phyloP scores from a whole-genome alignment of 1,140 invertebrate genomes.

The Drosophila punjabiensis region DNA sequence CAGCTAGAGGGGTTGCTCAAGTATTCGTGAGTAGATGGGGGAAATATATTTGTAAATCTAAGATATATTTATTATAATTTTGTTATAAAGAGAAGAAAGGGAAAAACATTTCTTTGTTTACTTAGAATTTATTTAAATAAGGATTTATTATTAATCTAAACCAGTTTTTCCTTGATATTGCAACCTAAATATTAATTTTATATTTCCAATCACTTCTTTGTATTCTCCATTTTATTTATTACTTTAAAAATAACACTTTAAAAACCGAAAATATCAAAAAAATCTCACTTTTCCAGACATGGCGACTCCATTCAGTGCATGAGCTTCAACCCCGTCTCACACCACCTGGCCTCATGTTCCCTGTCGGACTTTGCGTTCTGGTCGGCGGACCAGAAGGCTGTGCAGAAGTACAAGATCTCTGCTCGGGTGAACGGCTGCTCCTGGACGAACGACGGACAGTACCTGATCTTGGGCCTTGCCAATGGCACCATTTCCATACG shows the following conservation, averaged over 20 bases:
- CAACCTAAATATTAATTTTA: too few relatives aligned
- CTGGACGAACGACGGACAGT: slow-evolving; percentile 98
- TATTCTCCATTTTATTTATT: too few relatives aligned
- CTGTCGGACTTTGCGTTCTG: slow-evolving; percentile 98
- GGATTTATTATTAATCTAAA: too few relatives aligned
- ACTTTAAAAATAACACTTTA: not conserved
- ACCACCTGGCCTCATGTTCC: slow-evolving; percentile 96
- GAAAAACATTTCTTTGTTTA: not conserved
- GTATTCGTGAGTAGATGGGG: slow-evolving; percentile 93
- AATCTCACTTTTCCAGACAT: slow-evolving; percentile 89
- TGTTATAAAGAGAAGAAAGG: too few relatives aligned
- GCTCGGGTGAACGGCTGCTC: slow-evolving; percentile 96
- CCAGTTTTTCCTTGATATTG: too few relatives aligned
- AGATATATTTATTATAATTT: not conserved
- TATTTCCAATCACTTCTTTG: not conserved
- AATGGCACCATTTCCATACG: slow-evolving; percentile 96
- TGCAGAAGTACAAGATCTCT: slow-evolving; percentile 95
- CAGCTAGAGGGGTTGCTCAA: slow-evolving; percentile 98
- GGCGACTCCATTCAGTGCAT: slow-evolving; percentile 98
- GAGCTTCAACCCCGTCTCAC: slow-evolving; percentile 96
- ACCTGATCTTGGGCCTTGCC: slow-evolving; percentile 96
- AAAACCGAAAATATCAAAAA: not conserved
- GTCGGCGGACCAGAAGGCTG: slow-evolving; percentile 98
- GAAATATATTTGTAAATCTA: not conserved
- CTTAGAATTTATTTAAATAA: not conserved